phyloP scores from a whole-genome alignment of 2,797 vertebrate species.

The Sarcoramphus papa region DNA sequence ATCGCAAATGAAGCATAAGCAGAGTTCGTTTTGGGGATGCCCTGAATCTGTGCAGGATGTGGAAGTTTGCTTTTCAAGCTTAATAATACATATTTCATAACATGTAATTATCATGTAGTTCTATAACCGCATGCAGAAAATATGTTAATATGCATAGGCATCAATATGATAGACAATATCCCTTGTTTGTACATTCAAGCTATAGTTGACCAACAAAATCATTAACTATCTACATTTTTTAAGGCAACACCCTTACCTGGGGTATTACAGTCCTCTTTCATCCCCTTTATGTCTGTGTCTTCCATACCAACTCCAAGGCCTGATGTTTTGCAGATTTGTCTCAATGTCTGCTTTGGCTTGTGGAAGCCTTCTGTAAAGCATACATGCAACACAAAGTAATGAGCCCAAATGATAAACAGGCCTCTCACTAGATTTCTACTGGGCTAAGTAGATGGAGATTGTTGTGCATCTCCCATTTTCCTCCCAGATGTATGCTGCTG shows the following conservation, averaged over 20 bases:
- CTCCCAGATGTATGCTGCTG: not conserved
- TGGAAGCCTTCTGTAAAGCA: not conserved
- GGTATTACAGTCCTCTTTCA: not conserved
- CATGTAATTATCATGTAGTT: not conserved
- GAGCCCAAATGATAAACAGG: not conserved
- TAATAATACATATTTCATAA: not conserved
- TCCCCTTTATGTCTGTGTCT: not conserved
- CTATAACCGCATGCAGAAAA: not conserved
- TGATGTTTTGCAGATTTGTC: not conserved
- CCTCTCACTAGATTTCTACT: not conserved
- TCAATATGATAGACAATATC: not conserved
- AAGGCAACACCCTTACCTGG: not conserved
- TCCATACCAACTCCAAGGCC: not conserved
- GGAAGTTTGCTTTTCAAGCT: not conserved
- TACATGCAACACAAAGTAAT: accelerated
- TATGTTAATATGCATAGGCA: not conserved
- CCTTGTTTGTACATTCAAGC: not conserved
- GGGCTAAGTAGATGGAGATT: not conserved
- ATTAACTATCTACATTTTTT: not conserved
- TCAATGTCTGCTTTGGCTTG: not conserved
- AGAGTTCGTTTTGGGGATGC: not conserved
- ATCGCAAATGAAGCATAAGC: not conserved
- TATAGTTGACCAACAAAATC: not conserved
- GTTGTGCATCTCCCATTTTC: not conserved
- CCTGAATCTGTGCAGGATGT: not conserved